A percentile compares a stretch with the other conserved stretches of the same genome.
Evolutionary conservation across 2,113 vertebrate genomes (phyloP).

Genomic region (Elgaria multicarinata): DNA sequence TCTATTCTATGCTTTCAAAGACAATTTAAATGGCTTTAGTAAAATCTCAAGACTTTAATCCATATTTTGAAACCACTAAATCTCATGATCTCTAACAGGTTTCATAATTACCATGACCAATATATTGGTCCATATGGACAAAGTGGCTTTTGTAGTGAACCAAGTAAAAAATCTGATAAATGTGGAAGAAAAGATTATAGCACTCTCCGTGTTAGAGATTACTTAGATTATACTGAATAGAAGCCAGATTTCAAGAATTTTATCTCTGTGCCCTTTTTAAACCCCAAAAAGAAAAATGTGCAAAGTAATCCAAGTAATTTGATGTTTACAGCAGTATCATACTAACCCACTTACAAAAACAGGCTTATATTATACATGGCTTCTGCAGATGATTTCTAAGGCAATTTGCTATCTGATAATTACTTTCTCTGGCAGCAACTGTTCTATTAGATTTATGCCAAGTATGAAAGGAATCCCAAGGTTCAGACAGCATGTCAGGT

Average conservation of each 20-base stretch:
- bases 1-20: constrained; percentile 23
- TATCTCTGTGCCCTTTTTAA: constrained; percentile 5
- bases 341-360: constrained; percentile 8
- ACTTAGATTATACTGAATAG: not conserved
- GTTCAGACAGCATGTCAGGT: constrained; percentile 41
- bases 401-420: constrained; percentile 54
- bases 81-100: constrained; percentile 15
- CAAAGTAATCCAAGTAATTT: constrained; percentile 28
- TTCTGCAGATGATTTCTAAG: constrained; percentile 38
- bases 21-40: constrained; percentile 9
- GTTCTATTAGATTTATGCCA: constrained; percentile 30
- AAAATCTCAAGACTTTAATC: not conserved
- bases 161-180: constrained; percentile 36
- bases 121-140: constrained; percentile 20
- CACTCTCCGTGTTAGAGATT: not conserved
- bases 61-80: constrained; percentile 18
- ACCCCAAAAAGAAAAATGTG: constrained; percentile 4
- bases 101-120: not conserved
- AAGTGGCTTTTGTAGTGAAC: constrained; percentile 31
- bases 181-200: not conserved
- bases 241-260: constrained; percentile 3
- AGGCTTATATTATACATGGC: constrained; percentile 38
- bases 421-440: constrained; percentile 36
- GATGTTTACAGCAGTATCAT: constrained; percentile 11
- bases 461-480: constrained; percentile 55